Base-by-base conservation (phyloP, 2,113 vertebrate genomes). In the Alosa alosa region DNA sequence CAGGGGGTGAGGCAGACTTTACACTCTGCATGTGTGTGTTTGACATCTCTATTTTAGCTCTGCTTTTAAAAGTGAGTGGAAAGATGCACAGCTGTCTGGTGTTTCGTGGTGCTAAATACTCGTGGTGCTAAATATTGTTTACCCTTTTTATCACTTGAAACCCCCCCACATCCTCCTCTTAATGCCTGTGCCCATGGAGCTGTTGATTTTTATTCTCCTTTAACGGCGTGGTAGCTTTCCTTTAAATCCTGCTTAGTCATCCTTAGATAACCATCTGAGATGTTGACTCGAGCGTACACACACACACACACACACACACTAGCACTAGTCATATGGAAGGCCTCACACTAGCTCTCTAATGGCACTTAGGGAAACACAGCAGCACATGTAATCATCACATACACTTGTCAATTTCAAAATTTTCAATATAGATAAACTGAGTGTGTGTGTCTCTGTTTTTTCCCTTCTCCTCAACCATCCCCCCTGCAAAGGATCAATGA, bases 301-400 rank as follows among this genome's bases (percentile, higher is more conserved):
- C 52, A 57, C 49, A 50, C 49, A 50, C 49, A 50, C 49, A 50
- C 49, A 50, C 49, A 50, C 13, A 50, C 49, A 50, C 31, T 31
- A 31, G 31, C 41, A 44, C 13, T 55, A 55, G 52, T 55, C 52
- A 6, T 4, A 7, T 0, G 22, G 57, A 20, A n/a, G 88, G 57
- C 87, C 83, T 81, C 83, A 57, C 52, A 57, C 52, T 57, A 11
- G 17, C 52, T 18, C 18, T 18, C 4, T 17, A 57, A 20, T 18
- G 52, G 3, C 52, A 11, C 17, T 17, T 57, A 57, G 9, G 52
- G 52, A 57, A 57, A 57, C 52, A 18, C 17, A 57, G 52, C 7
- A 57, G 17, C 52, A 18, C 17, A 57, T 49, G 47, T 1, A 49
- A 49, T 49, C 47, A 86, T 44, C 84, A 89, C 89, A 92, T 82